Percentiles rank a stretch among this genome's conserved stretches.
Evolutionary conservation across 2,113 vertebrate species (phyloP).

Genomic region (Narcine bancroftii): DNA sequence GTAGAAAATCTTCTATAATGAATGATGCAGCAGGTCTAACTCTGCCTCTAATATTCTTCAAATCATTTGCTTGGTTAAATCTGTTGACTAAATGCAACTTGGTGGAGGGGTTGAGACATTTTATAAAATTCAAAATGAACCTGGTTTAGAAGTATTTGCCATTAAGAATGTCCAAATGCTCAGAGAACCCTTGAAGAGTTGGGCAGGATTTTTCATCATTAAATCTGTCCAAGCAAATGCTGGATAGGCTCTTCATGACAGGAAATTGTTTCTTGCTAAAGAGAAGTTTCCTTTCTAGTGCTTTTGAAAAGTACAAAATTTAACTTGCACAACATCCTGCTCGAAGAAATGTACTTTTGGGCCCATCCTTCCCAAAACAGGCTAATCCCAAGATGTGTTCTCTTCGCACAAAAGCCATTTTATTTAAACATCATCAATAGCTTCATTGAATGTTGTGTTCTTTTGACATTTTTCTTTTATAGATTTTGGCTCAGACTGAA

Average conservation of each 20-base stretch:
- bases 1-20: too few relatives aligned
- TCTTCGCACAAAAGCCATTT: not conserved
- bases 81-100: not conserved
- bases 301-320: not conserved
- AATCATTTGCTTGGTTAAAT: not conserved
- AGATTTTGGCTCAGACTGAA: not conserved
- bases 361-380: not conserved
- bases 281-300: conserved; percentile 6
- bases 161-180: not conserved
- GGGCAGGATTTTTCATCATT: not conserved
- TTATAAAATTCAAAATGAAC: not conserved
- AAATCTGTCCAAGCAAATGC: not conserved
- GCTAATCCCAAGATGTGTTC: not conserved
- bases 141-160: not conserved
- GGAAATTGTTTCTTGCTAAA: conserved; percentile 14
- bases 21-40: too few relatives aligned
- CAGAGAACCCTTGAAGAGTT: not conserved
- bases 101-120: too few relatives aligned
- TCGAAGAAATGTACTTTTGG: not conserved
- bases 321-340: conserved; percentile 16
- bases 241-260: not conserved
- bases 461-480: not conserved
- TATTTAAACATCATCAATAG: not conserved
- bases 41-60: too few relatives aligned
- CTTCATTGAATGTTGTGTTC: not conserved